Evolutionary conservation across 2,888 invertebrate genomes (phyloP), one percentile per base, ranked within the genome.

Genomic region (Trisateles emortualis): DNA sequence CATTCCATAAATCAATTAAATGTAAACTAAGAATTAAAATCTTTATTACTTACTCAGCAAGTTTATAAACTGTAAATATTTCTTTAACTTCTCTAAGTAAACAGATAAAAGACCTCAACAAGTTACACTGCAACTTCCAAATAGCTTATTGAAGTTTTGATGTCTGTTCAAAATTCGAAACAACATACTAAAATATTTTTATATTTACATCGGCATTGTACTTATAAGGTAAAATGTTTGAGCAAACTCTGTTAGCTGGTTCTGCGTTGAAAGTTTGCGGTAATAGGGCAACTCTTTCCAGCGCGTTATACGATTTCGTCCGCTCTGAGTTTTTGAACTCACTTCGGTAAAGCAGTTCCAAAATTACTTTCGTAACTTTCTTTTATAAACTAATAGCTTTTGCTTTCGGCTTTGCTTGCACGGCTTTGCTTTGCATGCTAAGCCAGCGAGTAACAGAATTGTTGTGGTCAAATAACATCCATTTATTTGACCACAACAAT

Each of bases 241-340:
- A 53, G 41, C 43, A 62, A 69, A 69, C 56, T 69, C 56, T 46
- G 62, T 65, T 65, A 69, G 63, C 59, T 51, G 53, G 52, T 65
- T 61, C 54, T 69, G 42, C 41, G 52, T 38, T 29, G 38, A 73
- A 56, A 72, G 73, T 69, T 69, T 66, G 60, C n/a, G 49, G 62
- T 65, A 63, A 65, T 65, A 61, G 60, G 59, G 61, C 53, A 70
- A 68, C 65, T 63, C 57, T 68, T 64, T 62, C 52, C 61, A 42
- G 38, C 50, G 58, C 64, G 64, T 60, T 62, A 62, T 57, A 59
- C 60, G 57, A 70, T 70, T 71, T 67, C 53, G 40, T 54, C 54
- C 44, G 51, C 52, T 59, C 45, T 36, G 56, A 72, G 67, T 70
- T 74, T 56, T 58, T 63, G 49, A 65, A 68, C 68, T 61, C 59